phyloP scores from a whole-genome alignment of 2,888 invertebrate genomes.

The Leucoma salicis region DNA sequence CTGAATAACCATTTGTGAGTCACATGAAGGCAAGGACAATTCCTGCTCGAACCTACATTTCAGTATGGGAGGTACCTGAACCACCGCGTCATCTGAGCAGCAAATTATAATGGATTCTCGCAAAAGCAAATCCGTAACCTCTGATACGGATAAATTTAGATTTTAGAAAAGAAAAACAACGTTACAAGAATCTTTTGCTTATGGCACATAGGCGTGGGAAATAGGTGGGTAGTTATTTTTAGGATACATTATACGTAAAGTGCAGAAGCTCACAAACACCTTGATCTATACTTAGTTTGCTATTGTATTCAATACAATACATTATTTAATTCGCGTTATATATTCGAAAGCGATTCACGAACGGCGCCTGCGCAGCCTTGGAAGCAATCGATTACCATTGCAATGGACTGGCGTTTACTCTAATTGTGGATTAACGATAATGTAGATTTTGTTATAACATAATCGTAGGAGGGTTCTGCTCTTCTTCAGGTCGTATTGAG shows the following conservation, averaged over 20 bases:
- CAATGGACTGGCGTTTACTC: conserved; percentile 1
- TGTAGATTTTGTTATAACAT: not conserved
- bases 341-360: conserved; percentile 39
- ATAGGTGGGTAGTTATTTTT: conserved; percentile 5
- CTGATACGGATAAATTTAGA: too few relatives aligned
- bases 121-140: too few relatives aligned
- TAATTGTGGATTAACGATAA: not conserved
- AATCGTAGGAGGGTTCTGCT: too few relatives aligned
- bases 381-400: conserved; percentile 12
- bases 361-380: conserved; percentile 40
- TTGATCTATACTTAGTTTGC: conserved; percentile 34
- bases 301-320: conserved; percentile 42
- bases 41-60: too few relatives aligned
- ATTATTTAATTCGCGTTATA: conserved; percentile 42
- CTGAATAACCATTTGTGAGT: too few relatives aligned
- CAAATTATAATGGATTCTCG: too few relatives aligned
- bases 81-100: too few relatives aligned
- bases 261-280: conserved; percentile 22
- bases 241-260: conserved; percentile 15
- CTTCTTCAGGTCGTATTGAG: too few relatives aligned
- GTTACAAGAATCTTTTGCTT: not conserved
- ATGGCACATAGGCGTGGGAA: not conserved
- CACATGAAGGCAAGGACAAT: too few relatives aligned
- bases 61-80: too few relatives aligned
- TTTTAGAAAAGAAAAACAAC: too few relatives aligned